Percentiles rank a stretch among this genome's conserved stretches.
phyloP scores from a whole-genome alignment of 2,888 invertebrate species.

The Hirtodrosophila confusa region DNA sequence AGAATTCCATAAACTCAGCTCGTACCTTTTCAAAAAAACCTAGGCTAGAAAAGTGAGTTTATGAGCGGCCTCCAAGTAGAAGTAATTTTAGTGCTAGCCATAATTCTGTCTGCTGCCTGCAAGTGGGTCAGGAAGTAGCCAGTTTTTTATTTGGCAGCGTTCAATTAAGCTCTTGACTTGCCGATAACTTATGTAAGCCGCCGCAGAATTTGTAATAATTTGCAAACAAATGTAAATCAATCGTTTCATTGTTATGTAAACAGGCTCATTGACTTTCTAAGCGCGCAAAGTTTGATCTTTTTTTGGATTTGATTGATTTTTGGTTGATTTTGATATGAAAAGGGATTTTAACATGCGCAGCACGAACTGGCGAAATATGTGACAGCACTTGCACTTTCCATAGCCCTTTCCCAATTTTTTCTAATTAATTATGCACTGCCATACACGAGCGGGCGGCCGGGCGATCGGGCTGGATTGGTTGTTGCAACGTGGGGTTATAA shows the following conservation, averaged over 20 bases:
- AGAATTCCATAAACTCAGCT: constrained; percentile 23
- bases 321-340: constrained; percentile 29
- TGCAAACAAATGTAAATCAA: constrained; percentile 13
- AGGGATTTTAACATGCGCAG: constrained; percentile 44
- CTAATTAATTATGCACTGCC: constrained; percentile 65
- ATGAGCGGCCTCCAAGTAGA: constrained; percentile 7
- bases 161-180: constrained; percentile 12
- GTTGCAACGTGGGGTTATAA: constrained; percentile 48
- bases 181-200: constrained; percentile 61
- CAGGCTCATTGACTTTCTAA: constrained; percentile 61
- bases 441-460: constrained; percentile 23
- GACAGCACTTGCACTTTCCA: constrained; percentile 73
- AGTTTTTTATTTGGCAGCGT: background rate
- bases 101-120: no score
- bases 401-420: constrained; percentile 42
- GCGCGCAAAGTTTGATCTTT: constrained; percentile 5
- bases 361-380: constrained; percentile 43
- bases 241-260: constrained; percentile 45
- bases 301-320: constrained; percentile 57
- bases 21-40: constrained; percentile 1
- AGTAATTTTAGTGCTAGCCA: background rate
- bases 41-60: constrained; percentile 52
- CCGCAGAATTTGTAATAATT: constrained; percentile 18
- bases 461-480: background rate
- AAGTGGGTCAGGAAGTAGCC: constrained; percentile 51